A percentile compares a stretch with the other conserved stretches of the same genome.
Conservation (phyloP, 1,140 invertebrate species). For the Ceratoteleas bidentatus region DNA sequence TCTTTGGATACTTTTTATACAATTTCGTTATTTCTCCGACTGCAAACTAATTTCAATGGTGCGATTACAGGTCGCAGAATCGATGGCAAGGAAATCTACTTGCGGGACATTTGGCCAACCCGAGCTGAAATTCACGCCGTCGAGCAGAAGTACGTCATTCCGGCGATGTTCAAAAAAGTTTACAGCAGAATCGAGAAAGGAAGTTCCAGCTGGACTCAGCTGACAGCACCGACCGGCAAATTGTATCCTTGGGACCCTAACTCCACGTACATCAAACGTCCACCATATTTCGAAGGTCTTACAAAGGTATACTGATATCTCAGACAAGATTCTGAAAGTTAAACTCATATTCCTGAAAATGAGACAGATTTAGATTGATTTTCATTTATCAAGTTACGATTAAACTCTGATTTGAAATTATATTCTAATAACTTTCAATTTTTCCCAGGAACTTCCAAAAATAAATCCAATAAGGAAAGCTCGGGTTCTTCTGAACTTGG, state of each 20-base stretch:
- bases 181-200: conserved; percentile 94
- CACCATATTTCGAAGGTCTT: conserved; percentile 97
- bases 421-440: no score
- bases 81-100: conserved; percentile 89
- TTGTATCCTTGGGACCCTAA: conserved; percentile 95
- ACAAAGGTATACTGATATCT: conserved; percentile 81
- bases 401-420: no score
- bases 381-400: no score
- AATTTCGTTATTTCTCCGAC: no score
- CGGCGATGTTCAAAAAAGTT: conserved; percentile 98
- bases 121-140: conserved; percentile 94
- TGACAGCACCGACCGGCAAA: conserved; percentile 90
- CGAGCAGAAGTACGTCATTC: conserved; percentile 94
- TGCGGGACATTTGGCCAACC: conserved; percentile 97
- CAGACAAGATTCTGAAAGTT: not conserved
- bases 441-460: conserved; percentile 84
- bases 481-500: conserved; percentile 91
- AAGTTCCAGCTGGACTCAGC: conserved; percentile 91
- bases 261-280: conserved; percentile 98
- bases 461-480: conserved; percentile 85
- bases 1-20: no score
- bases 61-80: conserved; percentile 82
- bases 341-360: no score
- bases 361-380: no score
- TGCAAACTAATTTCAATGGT: no score